Evolutionary conservation across 2,113 vertebrate species (phyloP), one percentile per base, ranked within the genome.

Genomic region (Lasiurus borealis): DNA sequence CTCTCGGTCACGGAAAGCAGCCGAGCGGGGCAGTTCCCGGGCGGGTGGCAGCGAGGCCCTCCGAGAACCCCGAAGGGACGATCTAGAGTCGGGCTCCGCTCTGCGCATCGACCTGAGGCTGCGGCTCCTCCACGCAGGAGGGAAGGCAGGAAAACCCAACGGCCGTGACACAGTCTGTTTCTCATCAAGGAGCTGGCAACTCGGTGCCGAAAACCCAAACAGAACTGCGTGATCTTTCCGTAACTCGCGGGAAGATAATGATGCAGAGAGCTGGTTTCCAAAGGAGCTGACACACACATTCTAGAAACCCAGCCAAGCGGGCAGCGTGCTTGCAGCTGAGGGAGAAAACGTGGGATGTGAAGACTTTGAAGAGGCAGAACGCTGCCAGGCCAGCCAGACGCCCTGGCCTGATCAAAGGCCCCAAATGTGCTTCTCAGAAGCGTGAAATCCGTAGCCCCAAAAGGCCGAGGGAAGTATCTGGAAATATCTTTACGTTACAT

Each of bases 101-200:
- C 36, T 72, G 40, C 77, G 2, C 10, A 19, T 10, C 19, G n/a
- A 12, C 46, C 52, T 27, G 66, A 29, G 44, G 31, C 29, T 82
- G 52, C 1, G 8, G 71, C 62, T 82, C 59, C 59, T 90, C 85
- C 69, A 54, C 66, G 95, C 5, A 73, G 66, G 52, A 91, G 75
- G 75, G 64, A 69, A 93, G 34, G 31, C 23, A 62, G 15, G 88
- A 91, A 66, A 73, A 68, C 16, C 14, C 27, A 18, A 34, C 0
- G 12, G 23, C 48, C 48, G 3, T 48, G 73, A 81, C 81, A 77
- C 25, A 90, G 68, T 23, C 19, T 52, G 44, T 57, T 81, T 88
- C 27, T 91, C 62, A 50, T 76, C 69, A 78, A 93, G 69, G 68
- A 75, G 62, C n/a, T 71, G 9, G n/a, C 54, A 94, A 83, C 29